A percentile compares a stretch with the other conserved stretches of the same genome.
Evolutionary conservation across 2,113 vertebrate species (phyloP).

Genomic region (Cyanistes caeruleus): DNA sequence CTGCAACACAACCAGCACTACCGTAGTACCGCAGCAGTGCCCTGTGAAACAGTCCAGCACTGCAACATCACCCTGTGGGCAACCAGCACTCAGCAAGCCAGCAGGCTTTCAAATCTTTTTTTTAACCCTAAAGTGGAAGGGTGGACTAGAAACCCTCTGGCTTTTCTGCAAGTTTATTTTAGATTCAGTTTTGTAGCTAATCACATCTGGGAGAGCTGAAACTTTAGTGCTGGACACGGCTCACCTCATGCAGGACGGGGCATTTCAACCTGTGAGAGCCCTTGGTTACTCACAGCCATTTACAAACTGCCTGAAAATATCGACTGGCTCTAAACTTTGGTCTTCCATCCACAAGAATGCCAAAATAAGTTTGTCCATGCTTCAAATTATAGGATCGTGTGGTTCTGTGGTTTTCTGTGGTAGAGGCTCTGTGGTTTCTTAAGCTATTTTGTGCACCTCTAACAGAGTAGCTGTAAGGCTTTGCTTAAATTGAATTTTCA

Average conservation of each 20-base stretch:
- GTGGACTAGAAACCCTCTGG: background rate
- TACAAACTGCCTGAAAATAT: background rate
- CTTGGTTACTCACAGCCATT: background rate
- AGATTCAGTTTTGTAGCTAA: background rate
- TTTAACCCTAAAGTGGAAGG: background rate
- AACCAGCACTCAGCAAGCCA: background rate
- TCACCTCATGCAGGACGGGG: background rate
- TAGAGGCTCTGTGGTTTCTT: conserved; percentile 44
- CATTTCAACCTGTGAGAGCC: background rate
- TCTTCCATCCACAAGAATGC: conserved; percentile 25
- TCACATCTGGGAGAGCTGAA: background rate
- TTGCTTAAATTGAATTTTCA: conserved; percentile 28
- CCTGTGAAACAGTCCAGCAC: background rate
- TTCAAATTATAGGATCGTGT: conserved; percentile 42
- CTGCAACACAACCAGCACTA: background rate
- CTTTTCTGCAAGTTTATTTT: background rate
- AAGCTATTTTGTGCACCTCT: conserved; percentile 56
- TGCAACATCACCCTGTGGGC: background rate
- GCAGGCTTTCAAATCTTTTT: background rate
- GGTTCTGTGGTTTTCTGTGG: conserved; percentile 46
- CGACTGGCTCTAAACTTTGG: background rate
- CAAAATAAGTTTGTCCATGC: conserved; percentile 48
- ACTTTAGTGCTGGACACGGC: background rate
- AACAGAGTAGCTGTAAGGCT: conserved; percentile 48
- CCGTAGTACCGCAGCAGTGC: too few relatives aligned